A percentile compares a stretch with the other conserved stretches of the same genome.
Conservation (phyloP, 2,888 invertebrate genomes). For the Hirtodrosophila histrioides region DNA sequence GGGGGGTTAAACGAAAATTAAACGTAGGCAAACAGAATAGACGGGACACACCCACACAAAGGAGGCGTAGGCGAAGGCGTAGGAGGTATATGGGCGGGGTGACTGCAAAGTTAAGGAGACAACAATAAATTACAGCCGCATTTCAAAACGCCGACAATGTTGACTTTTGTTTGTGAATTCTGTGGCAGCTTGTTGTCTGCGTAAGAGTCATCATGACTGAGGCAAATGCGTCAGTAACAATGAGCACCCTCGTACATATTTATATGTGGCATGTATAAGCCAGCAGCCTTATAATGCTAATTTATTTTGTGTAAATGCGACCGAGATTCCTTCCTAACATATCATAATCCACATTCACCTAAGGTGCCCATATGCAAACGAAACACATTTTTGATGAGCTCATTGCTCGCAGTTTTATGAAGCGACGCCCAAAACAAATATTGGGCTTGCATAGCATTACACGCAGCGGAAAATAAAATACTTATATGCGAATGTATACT, state of each 20-base stretch:
- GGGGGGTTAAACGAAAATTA: slow-evolving; percentile 56
- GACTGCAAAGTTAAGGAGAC: slow-evolving; percentile 27
- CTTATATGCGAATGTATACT: slow-evolving; percentile 1
- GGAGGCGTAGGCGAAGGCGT: neutral
- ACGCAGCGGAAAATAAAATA: slow-evolving; percentile 32
- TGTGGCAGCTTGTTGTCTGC: slow-evolving; percentile 14
- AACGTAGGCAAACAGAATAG: slow-evolving; percentile 55
- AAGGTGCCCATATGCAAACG: slow-evolving; percentile 36
- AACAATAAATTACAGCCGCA: slow-evolving; percentile 45
- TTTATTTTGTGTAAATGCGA: slow-evolving; percentile 65
- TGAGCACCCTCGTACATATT: slow-evolving; percentile 6
- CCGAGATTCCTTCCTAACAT: slow-evolving; percentile 67
- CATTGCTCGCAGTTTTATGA: slow-evolving; percentile 60
- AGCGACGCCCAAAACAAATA: slow-evolving; percentile 61
- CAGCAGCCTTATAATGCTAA: slow-evolving; percentile 59
- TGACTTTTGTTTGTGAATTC: slow-evolving; percentile 58
- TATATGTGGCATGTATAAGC: slow-evolving; percentile 17
- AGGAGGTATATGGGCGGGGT: neutral
- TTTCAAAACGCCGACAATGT: slow-evolving; percentile 50
- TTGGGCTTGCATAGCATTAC: slow-evolving; percentile 60
- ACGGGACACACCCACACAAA: slow-evolving; percentile 30
- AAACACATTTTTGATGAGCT: slow-evolving; percentile 71
- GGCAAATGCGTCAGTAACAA: slow-evolving; percentile 43
- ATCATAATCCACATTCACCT: slow-evolving; percentile 52
- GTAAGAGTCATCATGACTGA: slow-evolving; percentile 30